A percentile compares a stretch with the other conserved stretches of the same genome.
phyloP scores from a whole-genome alignment of 2,888 invertebrate genomes.

The Cerastis rubricosa region DNA sequence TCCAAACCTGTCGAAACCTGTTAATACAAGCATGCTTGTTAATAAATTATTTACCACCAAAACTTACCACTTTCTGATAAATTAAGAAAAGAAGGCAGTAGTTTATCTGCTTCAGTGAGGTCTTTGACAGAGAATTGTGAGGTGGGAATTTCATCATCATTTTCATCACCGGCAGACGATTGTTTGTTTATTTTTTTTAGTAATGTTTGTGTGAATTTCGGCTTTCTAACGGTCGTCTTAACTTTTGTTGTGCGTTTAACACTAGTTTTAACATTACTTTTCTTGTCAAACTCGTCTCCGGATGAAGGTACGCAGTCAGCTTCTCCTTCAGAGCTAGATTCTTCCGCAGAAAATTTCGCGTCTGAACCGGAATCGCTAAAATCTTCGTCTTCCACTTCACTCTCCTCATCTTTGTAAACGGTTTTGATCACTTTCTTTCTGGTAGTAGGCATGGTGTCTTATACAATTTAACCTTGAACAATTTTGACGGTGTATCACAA shows the following conservation, averaged over 20 bases:
- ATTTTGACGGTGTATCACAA: conserved; percentile 17
- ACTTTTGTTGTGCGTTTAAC: conserved; percentile 52
- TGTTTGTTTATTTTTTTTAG: conserved; percentile 80
- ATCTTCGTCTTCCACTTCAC: conserved; percentile 80
- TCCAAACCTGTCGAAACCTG: conserved; percentile 26
- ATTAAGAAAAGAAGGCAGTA: conserved; percentile 85
- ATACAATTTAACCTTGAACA: conserved; percentile 15
- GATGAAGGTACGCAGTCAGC: conserved; percentile 75
- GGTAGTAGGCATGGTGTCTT: conserved; percentile 81
- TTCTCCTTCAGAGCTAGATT: conserved; percentile 81
- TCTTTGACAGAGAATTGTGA: conserved; percentile 82
- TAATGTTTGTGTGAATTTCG: conserved; percentile 78
- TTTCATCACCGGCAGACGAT: conserved; percentile 63
- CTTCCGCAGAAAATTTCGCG: conserved; percentile 81
- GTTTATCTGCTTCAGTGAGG: conserved; percentile 86
- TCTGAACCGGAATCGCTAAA: conserved; percentile 90
- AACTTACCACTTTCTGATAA: conserved; percentile 89
- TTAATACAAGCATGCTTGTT: background rate
- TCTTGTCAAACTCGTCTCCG: conserved; percentile 78
- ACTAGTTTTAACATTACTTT: conserved; percentile 56
- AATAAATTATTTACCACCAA: background rate
- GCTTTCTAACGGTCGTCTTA: conserved; percentile 64
- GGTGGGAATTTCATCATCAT: conserved; percentile 65
- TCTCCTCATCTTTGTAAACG: conserved; percentile 85
- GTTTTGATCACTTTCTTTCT: conserved; percentile 86